Conservation (phyloP, 2,797 vertebrate genomes). For the Poliocrania exsul region DNA sequence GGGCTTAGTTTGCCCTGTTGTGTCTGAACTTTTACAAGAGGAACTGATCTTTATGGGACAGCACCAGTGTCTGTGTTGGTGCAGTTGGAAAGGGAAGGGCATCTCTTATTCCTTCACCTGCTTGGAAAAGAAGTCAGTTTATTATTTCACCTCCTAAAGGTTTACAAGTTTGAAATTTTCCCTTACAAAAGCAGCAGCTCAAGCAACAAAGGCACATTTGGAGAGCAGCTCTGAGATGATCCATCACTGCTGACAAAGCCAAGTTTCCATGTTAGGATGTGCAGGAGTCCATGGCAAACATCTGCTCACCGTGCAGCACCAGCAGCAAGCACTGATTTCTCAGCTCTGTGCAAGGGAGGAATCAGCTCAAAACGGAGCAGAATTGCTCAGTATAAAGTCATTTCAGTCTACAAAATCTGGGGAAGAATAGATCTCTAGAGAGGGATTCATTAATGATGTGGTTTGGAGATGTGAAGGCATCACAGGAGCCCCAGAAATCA, state of each 20-base stretch:
- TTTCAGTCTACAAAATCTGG: background rate
- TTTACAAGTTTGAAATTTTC: background rate
- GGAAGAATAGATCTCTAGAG: background rate
- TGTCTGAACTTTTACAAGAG: background rate
- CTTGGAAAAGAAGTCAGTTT: background rate
- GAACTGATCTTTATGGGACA: background rate
- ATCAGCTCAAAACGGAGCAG: background rate
- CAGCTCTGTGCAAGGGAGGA: background rate
- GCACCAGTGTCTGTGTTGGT: background rate
- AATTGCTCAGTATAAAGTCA: background rate
- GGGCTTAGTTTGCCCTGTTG: background rate
- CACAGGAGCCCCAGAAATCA: background rate
- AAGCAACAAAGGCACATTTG: background rate
- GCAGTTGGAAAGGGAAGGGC: background rate
- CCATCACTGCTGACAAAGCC: constrained; percentile 24
- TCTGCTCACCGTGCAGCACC: background rate
- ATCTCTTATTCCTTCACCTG: background rate
- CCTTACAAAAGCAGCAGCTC: background rate
- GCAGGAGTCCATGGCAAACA: background rate
- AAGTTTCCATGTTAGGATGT: background rate
- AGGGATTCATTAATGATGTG: background rate
- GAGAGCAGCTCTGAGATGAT: background rate
- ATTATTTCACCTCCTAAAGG: background rate
- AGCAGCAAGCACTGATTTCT: background rate
- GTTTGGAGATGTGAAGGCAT: background rate